Evolutionary conservation across 2,113 vertebrate species (phyloP).

Genomic region (Albula goreensis): DNA sequence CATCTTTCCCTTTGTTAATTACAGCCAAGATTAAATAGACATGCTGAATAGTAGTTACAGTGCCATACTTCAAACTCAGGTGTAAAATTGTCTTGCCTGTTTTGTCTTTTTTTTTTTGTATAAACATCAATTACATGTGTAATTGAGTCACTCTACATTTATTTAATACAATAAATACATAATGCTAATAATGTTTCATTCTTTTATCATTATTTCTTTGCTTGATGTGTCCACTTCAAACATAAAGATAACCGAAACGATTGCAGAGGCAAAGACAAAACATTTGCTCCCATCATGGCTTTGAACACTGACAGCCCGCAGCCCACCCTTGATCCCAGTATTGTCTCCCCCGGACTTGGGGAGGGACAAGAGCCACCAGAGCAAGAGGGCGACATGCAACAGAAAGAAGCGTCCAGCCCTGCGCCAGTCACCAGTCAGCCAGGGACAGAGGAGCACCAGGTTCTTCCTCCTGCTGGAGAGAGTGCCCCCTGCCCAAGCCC

Average conservation of each 20-base stretch:
- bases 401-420: slow-evolving; percentile 18
- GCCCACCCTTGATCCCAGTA: slow-evolving; percentile 29
- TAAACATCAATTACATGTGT: too few species aligned
- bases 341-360: slow-evolving; percentile 48
- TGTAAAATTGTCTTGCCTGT: too few species aligned
- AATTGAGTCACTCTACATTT: too few species aligned
- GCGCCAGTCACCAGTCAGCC: slow-evolving; percentile 39
- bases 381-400: slow-evolving; percentile 43
- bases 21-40: too few species aligned
- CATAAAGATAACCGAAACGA: slow-evolving; percentile 28
- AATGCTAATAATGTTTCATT: not conserved
- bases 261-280: slow-evolving; percentile 25
- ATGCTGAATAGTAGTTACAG: too few species aligned
- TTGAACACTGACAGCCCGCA: slow-evolving; percentile 45
- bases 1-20: too few species aligned
- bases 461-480: slow-evolving; percentile 27
- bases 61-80: too few species aligned
- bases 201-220: not conserved
- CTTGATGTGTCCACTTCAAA: slow-evolving; percentile 32
- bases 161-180: not conserved
- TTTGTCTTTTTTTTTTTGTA: too few species aligned
- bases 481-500: slow-evolving; percentile 50
- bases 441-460: slow-evolving; percentile 34
- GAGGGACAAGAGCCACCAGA: slow-evolving; percentile 62
- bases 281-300: slow-evolving; percentile 45